Conservation (phyloP, 1,140 invertebrate genomes). For the Copidosoma floridanum region DNA sequence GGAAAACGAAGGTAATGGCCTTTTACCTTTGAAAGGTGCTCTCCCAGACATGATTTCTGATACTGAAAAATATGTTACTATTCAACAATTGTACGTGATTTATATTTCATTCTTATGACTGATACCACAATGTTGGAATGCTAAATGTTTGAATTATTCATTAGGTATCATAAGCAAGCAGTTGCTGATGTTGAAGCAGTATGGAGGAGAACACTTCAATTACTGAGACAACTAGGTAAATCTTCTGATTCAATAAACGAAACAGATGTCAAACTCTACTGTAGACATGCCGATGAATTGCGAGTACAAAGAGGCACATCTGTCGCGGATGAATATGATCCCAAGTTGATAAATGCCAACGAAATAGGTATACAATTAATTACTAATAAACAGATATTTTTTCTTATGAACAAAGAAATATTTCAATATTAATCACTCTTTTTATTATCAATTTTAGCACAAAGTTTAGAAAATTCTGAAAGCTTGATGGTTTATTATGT, state of each 20-base stretch:
- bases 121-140: no score
- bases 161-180: conserved; percentile 80
- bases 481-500: conserved; percentile 89
- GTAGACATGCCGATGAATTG: conserved; percentile 80
- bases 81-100: conserved; percentile 77
- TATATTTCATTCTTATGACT: no score
- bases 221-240: conserved; percentile 73
- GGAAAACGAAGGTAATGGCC: conserved; percentile 78
- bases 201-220: conserved; percentile 75
- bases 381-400: conserved; percentile 4
- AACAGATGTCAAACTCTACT: conserved; percentile 78
- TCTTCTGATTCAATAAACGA: conserved; percentile 73
- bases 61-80: conserved; percentile 84
- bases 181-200: conserved; percentile 78
- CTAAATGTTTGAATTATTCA: not conserved
- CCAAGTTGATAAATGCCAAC: conserved; percentile 57
- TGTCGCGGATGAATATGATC: conserved; percentile 76
- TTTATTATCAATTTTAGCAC: conserved; percentile 50
- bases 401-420: not conserved
- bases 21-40: conserved; percentile 84
- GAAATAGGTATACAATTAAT: conserved; percentile 57
- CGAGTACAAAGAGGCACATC: conserved; percentile 76
- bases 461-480: conserved; percentile 73
- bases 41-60: conserved; percentile 98
- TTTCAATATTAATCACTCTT: not conserved